phyloP scores from a whole-genome alignment of 2,113 vertebrate species.

The Oncorhynchus kisutch region DNA sequence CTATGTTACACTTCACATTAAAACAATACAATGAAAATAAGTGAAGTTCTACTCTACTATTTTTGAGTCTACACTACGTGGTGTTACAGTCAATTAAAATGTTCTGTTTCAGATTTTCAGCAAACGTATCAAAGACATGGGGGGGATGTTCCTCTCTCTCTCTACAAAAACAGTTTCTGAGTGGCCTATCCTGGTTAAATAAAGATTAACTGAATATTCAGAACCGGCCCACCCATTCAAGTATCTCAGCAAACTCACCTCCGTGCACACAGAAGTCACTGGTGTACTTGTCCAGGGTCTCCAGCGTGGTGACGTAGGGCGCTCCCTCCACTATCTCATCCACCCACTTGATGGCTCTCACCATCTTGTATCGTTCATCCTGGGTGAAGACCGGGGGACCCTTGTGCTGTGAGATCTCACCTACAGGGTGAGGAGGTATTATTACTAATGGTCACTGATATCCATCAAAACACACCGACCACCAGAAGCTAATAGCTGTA shows the following conservation, averaged over 20 bases:
- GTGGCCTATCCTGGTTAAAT: no score
- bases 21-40: no score
- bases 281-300: constrained; percentile 90
- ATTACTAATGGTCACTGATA: background rate
- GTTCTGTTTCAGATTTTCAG: no score
- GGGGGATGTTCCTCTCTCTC: background rate
- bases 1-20: no score
- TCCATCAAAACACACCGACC: background rate
- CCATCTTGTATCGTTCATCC: constrained; percentile 95
- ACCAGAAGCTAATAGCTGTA: background rate
- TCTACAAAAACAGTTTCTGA: no score
- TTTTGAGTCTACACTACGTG: no score
- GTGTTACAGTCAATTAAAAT: no score
- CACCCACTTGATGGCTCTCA: constrained; percentile 97
- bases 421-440: constrained; percentile 55
- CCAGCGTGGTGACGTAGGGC: constrained; percentile 93
- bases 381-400: constrained; percentile 96
- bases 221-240: background rate
- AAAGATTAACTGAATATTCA: background rate
- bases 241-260: constrained; percentile 70
- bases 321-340: constrained; percentile 93
- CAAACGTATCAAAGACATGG: no score
- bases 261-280: constrained; percentile 98
- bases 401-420: constrained; percentile 96
- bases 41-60: no score